Percentiles rank a stretch among this genome's conserved stretches.
phyloP scores from a whole-genome alignment of 2,888 invertebrate genomes.

The Tetropium fuscum region DNA sequence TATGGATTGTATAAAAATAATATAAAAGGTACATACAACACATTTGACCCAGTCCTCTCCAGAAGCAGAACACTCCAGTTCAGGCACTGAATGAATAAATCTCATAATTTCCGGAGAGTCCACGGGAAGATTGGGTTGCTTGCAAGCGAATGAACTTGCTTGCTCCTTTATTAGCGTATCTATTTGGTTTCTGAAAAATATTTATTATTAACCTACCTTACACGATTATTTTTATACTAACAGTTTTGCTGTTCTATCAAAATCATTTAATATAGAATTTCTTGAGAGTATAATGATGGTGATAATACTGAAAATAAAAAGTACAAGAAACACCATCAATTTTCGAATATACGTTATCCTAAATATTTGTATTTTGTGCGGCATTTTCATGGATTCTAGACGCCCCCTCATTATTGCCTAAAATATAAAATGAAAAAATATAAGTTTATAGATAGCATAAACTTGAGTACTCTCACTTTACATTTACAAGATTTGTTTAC shows the following conservation, averaged over 20 bases:
- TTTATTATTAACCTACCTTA: neutral
- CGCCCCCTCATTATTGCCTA: too few relatives aligned
- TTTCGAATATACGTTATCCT: constrained; percentile 23
- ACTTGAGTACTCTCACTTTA: too few relatives aligned
- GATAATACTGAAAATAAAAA: constrained; percentile 25
- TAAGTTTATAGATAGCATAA: too few relatives aligned
- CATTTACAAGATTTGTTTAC: too few relatives aligned
- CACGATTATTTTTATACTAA: constrained; percentile 24
- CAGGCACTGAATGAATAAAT: constrained; percentile 74
- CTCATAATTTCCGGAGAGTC: constrained; percentile 80
- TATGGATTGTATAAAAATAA: too few relatives aligned
- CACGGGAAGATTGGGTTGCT: constrained; percentile 74
- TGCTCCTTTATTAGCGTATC: constrained; percentile 66
- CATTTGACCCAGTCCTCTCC: constrained; percentile 83
- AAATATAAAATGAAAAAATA: too few relatives aligned
- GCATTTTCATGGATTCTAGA: too few relatives aligned
- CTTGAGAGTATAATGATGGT: constrained; percentile 30
- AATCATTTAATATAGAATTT: constrained; percentile 28
- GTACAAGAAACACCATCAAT: constrained; percentile 16
- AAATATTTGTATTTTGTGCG: constrained; percentile 12
- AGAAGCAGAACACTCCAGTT: constrained; percentile 73
- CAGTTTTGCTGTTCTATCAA: constrained; percentile 37
- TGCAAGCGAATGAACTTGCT: constrained; percentile 70
- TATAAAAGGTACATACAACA: constrained; percentile 68
- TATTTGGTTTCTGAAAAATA: constrained; percentile 63